A percentile compares a stretch with the other conserved stretches of the same genome.
Evolutionary conservation across 1,140 invertebrate genomes (phyloP).

Genomic region (Batillaria attramentaria): DNA sequence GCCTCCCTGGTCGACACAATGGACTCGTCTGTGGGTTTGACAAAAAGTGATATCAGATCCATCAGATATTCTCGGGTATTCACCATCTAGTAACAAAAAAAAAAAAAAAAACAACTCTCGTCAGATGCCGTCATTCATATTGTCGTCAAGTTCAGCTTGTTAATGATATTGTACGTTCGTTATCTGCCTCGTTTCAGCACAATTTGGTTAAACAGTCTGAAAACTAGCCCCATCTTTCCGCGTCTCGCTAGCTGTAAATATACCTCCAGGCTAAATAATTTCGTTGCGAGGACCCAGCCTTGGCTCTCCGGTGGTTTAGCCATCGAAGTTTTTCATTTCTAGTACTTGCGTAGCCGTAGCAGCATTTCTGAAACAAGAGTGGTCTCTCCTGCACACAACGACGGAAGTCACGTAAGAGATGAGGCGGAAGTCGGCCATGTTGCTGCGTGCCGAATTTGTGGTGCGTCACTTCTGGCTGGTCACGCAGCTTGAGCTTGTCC

Average conservation of each 20-base stretch:
- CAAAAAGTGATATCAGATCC: no score
- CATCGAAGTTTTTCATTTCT: neutral
- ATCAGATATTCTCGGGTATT: no score
- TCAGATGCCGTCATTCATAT: no score
- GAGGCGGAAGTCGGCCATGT: neutral
- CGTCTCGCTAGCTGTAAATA: constrained; percentile 10
- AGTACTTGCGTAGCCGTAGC: constrained; percentile 10
- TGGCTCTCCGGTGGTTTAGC: constrained; percentile 7
- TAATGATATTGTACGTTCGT: no score
- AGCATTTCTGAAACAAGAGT: constrained; percentile 20
- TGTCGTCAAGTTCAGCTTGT: no score
- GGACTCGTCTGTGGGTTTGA: no score
- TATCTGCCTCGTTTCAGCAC: no score
- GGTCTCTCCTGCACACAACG: constrained; percentile 9
- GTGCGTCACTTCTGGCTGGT: neutral
- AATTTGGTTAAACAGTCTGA: no score
- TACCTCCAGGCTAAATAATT: neutral
- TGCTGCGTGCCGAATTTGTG: neutral
- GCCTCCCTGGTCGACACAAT: no score
- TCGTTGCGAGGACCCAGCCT: neutral
- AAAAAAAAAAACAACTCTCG: no score
- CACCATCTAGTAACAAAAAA: no score
- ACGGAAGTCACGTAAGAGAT: neutral
- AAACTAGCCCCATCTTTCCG: no score
- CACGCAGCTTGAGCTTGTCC: neutral